A percentile compares a stretch with the other conserved stretches of the same genome.
Evolutionary conservation across 1,140 invertebrate species (phyloP).

Genomic region (Drosophila ercepeae): DNA sequence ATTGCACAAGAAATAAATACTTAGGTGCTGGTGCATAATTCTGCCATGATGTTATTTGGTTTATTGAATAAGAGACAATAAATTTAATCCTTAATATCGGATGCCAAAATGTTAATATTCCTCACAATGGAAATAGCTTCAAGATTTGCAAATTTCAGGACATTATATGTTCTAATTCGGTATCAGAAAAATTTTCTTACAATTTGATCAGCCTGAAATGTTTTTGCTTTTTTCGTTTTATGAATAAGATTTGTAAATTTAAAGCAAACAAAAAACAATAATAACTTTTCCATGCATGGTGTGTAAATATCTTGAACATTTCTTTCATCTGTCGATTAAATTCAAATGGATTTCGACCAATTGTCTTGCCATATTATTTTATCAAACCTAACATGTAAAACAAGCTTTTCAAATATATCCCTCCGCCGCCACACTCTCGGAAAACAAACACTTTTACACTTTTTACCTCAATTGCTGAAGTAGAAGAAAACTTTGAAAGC

Average conservation of each 20-base stretch:
- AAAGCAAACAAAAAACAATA: too few relatives aligned
- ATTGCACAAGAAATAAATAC: conserved; percentile 24
- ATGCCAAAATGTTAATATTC: conserved; percentile 7
- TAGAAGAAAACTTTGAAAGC: conserved; percentile 55
- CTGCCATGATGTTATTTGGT: conserved; percentile 23
- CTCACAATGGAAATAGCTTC: background rate
- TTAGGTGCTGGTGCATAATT: conserved; percentile 36
- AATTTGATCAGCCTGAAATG: background rate
- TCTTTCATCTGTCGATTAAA: too few relatives aligned
- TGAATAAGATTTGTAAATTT: too few relatives aligned
- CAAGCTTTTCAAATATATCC: conserved; percentile 30
- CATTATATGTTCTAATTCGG: background rate
- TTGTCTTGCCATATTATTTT: background rate
- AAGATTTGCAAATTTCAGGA: background rate
- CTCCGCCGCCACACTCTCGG: background rate
- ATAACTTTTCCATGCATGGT: too few relatives aligned
- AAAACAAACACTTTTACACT: conserved; percentile 33
- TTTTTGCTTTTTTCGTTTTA: too few relatives aligned
- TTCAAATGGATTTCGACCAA: background rate
- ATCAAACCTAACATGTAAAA: conserved; percentile 39
- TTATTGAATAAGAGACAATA: conserved; percentile 39
- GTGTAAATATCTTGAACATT: too few relatives aligned
- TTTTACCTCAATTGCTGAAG: conserved; percentile 29
- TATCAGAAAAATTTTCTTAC: background rate
- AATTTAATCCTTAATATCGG: conserved; percentile 11